Evolutionary conservation across 2,113 vertebrate species (phyloP), one percentile per base, ranked within the genome.

Genomic region (Varanus komodoensis): DNA sequence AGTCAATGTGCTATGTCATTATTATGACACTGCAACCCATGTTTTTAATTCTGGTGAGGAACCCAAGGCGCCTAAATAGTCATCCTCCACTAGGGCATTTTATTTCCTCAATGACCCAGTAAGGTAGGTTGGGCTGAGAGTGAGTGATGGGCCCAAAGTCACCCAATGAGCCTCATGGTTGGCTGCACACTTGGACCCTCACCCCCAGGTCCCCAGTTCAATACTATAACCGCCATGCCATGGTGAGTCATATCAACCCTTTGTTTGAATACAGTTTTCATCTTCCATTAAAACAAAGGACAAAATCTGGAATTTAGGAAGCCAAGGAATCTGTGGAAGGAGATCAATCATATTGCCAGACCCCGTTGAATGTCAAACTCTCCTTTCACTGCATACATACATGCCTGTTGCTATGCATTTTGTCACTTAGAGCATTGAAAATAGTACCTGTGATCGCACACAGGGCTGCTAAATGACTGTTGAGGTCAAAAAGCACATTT

Each of bases 391-490:
- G 8, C 89, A 44, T 44, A 44, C 92, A n/a, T 69, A 69, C 61
- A 71, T n/a, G 1, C 67, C 25, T 90, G 12, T 75, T 93, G 15
- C 83, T 84, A 82, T 94, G 95, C 84, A 88, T 80, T 90, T 82
- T 90, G 38, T 68, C 34, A 0, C 89, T 93, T 91, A 67, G 79
- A 93, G 89, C 84, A 54, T 69, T 86, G 86, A 88, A 95, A 94
- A 94, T 94, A 92, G 93, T 93, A 96, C 82, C 89, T 95, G 90
- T 82, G 88, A 94, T 94, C 82, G 71, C 89, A 94, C 92, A 82
- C 79, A 87, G 87, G 85, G 91, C 87, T 92, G 86, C 83, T 95
- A 90, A 52, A 84, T 82, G 89, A 69, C 88, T 93, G 0, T 7
- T 68, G 75, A 44, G 91, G 94, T 93, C 91, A 94, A 82, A 93